phyloP scores from a whole-genome alignment of 1,140 invertebrate genomes.

The Leptinotarsa lineolata region DNA sequence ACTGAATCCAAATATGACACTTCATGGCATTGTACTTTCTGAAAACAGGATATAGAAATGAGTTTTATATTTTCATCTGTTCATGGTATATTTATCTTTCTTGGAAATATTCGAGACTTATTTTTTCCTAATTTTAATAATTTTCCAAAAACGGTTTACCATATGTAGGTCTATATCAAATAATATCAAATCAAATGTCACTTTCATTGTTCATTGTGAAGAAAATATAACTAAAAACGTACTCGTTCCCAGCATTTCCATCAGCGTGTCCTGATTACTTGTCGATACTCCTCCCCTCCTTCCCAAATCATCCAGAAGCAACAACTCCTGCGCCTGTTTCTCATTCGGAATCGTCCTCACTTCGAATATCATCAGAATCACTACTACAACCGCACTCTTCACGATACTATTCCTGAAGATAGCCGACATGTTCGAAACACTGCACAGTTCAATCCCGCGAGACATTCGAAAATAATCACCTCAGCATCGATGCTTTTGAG shows the following conservation, averaged over 20 bases:
- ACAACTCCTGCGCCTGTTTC: slow-evolving; percentile 73
- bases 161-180: too few species aligned
- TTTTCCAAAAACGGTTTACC: too few species aligned
- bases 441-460: slow-evolving; percentile 25
- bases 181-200: too few species aligned
- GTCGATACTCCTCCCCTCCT: slow-evolving; percentile 59
- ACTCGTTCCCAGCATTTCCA: slow-evolving; percentile 84
- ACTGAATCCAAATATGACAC: too few species aligned
- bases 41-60: too few species aligned
- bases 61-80: too few species aligned
- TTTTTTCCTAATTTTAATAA: too few species aligned
- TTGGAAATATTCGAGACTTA: too few species aligned
- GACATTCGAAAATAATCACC: neutral
- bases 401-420: slow-evolving; percentile 26
- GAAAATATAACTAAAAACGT: slow-evolving; percentile 52
- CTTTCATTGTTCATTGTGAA: too few species aligned
- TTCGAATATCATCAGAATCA: slow-evolving; percentile 40
- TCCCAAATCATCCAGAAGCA: slow-evolving; percentile 72
- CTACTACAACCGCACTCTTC: slow-evolving; percentile 32
- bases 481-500: neutral
- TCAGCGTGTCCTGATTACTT: slow-evolving; percentile 70
- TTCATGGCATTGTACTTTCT: too few species aligned
- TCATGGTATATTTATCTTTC: too few species aligned
- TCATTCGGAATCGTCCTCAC: slow-evolving; percentile 59
- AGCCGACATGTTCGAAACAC: slow-evolving; percentile 29